Base-by-base conservation (phyloP, 2,113 vertebrate species). In the Thinocorus orbignyianus region DNA sequence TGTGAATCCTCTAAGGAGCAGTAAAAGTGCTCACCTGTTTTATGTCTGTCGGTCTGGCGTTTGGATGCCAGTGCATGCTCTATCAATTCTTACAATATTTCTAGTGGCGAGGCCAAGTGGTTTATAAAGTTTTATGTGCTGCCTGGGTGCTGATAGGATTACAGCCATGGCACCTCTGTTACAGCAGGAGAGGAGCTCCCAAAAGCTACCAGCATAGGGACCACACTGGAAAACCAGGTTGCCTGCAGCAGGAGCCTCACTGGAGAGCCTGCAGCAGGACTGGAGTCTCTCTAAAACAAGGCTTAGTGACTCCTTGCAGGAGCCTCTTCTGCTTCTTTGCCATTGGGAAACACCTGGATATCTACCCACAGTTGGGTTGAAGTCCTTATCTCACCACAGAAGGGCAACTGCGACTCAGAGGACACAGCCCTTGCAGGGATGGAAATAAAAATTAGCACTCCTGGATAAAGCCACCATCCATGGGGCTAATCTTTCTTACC, bases 21-120 rank as follows among this genome's bases (percentile, higher is more conserved):
- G 80, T 96, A 83, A 92, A 96, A 95, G 57, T 83, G 95, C 77
- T 96, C 57, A 72, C 91, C 90, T 95, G 44, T 51, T 96, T 96
- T 89, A 92, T 85, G 76, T 87, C 96, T 81, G 73, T 88, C 7
- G 12, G 79, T 92, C 93, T 81, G 82, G 81, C 2, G 1, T 74
- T 81, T 17, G 55, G 91, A 73, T 57, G 48, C 81, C 71, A 68
- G 39, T 68, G 69, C 37, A 55, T 24, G 65, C 81, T 92, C 90
- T 62, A 48, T 95, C 95, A 93, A 86, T 87, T 88, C 91, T 87
- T 74, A 46, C n/a, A 70, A 13, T 44, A 17, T 86, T 93, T 93
- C 42, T 77, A 85, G 39, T 16, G 51, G 37, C 2, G 39, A 96
- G 84, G 90, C 91, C 91, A 91, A 92, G 85, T 35, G 73, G 66